Evolutionary conservation across 2,888 invertebrate species (phyloP), one percentile per base, ranked within the genome.

Genomic region (Orchesella flavescens): DNA sequence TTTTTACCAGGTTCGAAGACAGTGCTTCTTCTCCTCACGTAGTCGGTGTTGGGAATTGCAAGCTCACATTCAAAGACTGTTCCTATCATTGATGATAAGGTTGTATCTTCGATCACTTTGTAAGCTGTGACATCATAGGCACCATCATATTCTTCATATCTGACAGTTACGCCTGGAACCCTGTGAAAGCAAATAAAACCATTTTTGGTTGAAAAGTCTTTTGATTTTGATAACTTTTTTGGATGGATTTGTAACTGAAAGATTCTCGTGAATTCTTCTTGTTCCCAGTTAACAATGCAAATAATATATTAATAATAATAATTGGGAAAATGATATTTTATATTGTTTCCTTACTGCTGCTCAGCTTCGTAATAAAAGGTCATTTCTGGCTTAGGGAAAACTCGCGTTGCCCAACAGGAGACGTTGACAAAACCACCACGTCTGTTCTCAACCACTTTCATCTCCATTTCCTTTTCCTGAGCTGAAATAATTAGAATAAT

Each of bases 1-100:
- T n/a, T n/a, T 17, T 44, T 65, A 89, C 90, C 90, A 88, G 89
- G 89, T 84, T 89, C 89, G 86, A 89, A 90, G 23, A 89, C 84
- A 57, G 89, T 87, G 21, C 88, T 89, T 85, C 88, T 89, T 73
- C 88, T 87, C 17, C 84, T 86, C 15, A 86, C 83, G 78, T 89
- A 89, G 24, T 89, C 87, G 12, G 89, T 89, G 75, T 89, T 87
- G 5, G 89, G 89, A 57, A 89, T 89, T 74, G 85, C 87, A 65
- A 90, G 88, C 84, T 89, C 89, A 86, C 90, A 90, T 78, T 89
- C 89, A 76, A 90, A 88, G 17, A 88, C 86, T 17, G 89, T 84
- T 23, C 86, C 83, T 44, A 88, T 75, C 75, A 82, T 75, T 12
- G 86, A 81, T 13, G 86, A 83, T 19, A 87, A 43, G 65, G 86